Percentiles rank a stretch among this genome's conserved stretches.
Conservation (phyloP, 2,888 invertebrate genomes). For the Nemapogon koenigi region DNA sequence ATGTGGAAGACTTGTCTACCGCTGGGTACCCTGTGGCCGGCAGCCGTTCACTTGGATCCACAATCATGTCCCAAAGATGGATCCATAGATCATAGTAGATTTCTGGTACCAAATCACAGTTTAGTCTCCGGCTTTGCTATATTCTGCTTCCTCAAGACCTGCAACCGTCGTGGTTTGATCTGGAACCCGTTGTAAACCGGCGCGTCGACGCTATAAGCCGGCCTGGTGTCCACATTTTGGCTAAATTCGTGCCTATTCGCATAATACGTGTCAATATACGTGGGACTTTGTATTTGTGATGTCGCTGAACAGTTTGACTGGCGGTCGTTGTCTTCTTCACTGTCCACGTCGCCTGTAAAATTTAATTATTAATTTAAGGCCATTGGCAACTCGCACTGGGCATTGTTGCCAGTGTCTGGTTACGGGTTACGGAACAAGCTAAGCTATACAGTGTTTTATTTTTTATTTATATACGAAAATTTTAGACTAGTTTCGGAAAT, state of each 20-base stretch:
- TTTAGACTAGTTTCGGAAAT: too few relatives aligned
- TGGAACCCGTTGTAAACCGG: constrained; percentile 3
- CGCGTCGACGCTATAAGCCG: constrained; percentile 1
- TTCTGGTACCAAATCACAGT: constrained; percentile 3
- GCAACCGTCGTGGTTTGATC: constrained; percentile 1
- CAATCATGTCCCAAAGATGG: too few relatives aligned
- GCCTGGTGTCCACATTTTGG: neutral
- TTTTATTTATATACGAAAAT: too few relatives aligned
- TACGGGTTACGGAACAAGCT: too few relatives aligned
- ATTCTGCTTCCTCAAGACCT: constrained; percentile 3
- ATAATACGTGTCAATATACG: constrained; percentile 2
- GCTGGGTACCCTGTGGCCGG: too few relatives aligned
- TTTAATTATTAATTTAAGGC: constrained; percentile 3
- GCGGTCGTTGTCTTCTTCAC: constrained; percentile 72
- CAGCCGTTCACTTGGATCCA: too few relatives aligned
- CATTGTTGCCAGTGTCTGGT: too few relatives aligned
- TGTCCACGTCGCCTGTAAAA: constrained; percentile 78
- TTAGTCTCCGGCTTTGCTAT: constrained; percentile 2
- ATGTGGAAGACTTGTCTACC: too few relatives aligned
- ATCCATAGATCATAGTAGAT: too few relatives aligned
- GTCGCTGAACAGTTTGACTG: constrained; percentile 48
- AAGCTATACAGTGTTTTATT: too few relatives aligned
- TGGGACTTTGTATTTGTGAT: constrained; percentile 26
- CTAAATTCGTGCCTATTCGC: neutral
- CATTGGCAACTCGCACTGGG: too few relatives aligned